phyloP scores from a whole-genome alignment of 2,113 vertebrate species.

The Perca fluviatilis region DNA sequence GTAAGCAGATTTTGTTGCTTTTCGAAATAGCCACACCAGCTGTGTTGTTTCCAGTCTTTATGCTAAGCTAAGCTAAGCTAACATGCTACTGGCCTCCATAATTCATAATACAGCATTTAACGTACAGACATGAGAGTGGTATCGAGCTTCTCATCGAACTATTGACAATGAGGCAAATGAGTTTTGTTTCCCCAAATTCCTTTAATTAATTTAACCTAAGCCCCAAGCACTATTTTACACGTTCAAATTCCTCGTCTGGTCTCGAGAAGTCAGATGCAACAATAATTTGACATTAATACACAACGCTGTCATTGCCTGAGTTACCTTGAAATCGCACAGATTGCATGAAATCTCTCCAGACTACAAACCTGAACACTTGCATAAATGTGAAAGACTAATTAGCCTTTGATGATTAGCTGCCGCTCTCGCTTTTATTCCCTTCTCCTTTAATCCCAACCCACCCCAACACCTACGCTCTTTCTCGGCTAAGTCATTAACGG shows the following conservation, averaged over 20 bases:
- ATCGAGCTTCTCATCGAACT: background rate
- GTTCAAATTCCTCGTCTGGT: slow-evolving; percentile 28
- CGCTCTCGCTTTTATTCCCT: slow-evolving; percentile 66
- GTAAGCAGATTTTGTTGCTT: background rate
- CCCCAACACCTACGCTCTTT: slow-evolving; percentile 56
- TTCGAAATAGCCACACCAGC: background rate
- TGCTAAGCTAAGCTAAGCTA: background rate
- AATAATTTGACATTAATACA: slow-evolving; percentile 62
- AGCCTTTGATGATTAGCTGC: slow-evolving; percentile 72
- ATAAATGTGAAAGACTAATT: slow-evolving; percentile 80
- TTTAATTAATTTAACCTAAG: slow-evolving; percentile 11
- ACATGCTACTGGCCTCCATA: background rate
- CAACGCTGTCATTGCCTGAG: slow-evolving; percentile 31
- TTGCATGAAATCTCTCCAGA: slow-evolving; percentile 69
- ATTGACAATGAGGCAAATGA: background rate
- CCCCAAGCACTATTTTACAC: slow-evolving; percentile 3
- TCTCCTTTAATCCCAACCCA: slow-evolving; percentile 70
- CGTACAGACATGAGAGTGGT: background rate
- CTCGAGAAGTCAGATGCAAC: slow-evolving; percentile 38
- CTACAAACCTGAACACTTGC: slow-evolving; percentile 51
- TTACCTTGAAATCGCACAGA: slow-evolving; percentile 69
- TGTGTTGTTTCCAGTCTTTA: background rate
- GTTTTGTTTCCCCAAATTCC: background rate
- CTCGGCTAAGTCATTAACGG: slow-evolving; percentile 70
- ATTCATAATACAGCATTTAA: background rate